Conservation (phyloP, 2,113 vertebrate genomes). For the Brachyhypopomus gauderio region DNA sequence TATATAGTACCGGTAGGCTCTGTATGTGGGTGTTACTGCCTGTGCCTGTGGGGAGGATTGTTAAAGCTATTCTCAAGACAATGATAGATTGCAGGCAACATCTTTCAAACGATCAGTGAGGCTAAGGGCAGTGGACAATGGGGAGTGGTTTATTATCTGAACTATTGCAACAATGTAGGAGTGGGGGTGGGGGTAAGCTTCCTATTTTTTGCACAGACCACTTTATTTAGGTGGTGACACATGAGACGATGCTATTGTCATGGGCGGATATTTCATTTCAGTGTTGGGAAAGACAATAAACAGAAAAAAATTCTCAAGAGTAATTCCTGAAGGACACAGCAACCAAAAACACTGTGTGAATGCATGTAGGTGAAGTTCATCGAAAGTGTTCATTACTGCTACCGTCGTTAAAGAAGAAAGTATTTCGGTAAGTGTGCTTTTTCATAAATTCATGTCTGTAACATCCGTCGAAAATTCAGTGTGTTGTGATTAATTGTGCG, state of each 20-base stretch:
- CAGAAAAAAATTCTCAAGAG: background rate
- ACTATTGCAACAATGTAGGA: background rate
- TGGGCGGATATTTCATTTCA: background rate
- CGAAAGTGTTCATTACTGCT: background rate
- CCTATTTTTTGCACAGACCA: background rate
- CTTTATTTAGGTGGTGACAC: slow-evolving; percentile 17
- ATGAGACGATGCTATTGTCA: background rate
- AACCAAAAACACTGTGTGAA: background rate
- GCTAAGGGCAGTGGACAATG: slow-evolving; percentile 33
- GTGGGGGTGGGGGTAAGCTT: background rate
- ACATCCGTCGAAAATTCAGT: background rate
- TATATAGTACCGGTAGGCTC: too few relatives aligned
- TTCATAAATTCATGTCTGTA: background rate
- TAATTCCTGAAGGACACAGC: background rate
- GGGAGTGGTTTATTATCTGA: slow-evolving; percentile 50
- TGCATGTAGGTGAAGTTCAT: background rate
- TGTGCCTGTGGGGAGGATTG: background rate
- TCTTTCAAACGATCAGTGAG: slow-evolving; percentile 53
- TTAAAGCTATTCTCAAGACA: slow-evolving; percentile 34
- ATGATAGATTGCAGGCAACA: slow-evolving; percentile 53
- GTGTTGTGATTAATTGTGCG: background rate
- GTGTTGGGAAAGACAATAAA: background rate
- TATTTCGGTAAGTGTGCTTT: background rate
- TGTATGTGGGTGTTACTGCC: background rate
- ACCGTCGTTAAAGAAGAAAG: background rate